These are phyloP conservation scores for Oikopleura albicans DNA, from an alignment of 23 tunicate genomes.

Conservation along the genomic window DNA sequence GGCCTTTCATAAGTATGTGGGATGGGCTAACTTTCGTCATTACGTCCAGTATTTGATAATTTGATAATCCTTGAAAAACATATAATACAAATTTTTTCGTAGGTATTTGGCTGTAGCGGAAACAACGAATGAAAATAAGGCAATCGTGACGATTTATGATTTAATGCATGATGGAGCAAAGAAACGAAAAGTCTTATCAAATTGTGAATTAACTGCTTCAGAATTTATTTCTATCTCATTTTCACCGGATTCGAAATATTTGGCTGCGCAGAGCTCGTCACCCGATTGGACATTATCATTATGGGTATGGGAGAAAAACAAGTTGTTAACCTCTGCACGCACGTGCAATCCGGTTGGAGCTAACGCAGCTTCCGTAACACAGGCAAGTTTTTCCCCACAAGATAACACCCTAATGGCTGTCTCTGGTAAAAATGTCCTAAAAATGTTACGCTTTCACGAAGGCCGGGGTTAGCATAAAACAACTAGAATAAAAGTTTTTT, in stretches of 20 bases:
- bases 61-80: too few relatives aligned
- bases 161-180: constrained; percentile 66
- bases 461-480: too few relatives aligned
- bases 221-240: constrained; percentile 68
- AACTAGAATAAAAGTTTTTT: too few relatives aligned
- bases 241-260: constrained; percentile 85
- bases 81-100: too few relatives aligned
- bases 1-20: too few relatives aligned
- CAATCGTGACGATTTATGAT: constrained; percentile 58
- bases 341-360: background rate
- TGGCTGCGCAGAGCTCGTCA: constrained; percentile 63
- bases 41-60: too few relatives aligned
- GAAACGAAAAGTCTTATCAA: constrained; percentile 37
- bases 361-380: background rate
- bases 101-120: constrained; percentile 79
- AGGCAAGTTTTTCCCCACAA: constrained; percentile 80
- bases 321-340: constrained; percentile 36
- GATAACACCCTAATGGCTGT: constrained; percentile 95
- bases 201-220: constrained; percentile 19
- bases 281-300: constrained; percentile 77
- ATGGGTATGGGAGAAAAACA: constrained; percentile 89
- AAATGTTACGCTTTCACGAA: constrained; percentile 65
- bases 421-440: constrained; percentile 75
- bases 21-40: too few relatives aligned
- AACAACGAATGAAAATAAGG: constrained; percentile 42